Evolutionary conservation across 2,888 invertebrate species (phyloP).

Genomic region (Zhuqinia jingwanae): DNA sequence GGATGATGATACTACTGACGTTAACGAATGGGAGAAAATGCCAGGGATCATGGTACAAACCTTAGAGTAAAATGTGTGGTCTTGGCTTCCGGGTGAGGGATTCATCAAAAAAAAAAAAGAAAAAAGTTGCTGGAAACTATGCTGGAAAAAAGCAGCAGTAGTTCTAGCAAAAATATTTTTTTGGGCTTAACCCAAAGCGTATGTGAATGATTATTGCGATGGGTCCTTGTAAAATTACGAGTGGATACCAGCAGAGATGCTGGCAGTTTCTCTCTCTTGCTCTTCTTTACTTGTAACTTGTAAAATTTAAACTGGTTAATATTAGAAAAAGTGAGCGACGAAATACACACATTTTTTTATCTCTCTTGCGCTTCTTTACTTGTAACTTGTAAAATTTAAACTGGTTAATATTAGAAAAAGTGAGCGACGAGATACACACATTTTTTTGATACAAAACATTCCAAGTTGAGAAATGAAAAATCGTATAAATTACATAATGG

Average conservation of each 20-base stretch:
- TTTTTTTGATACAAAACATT: slow-evolving; percentile 14
- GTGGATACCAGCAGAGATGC: background rate
- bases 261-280: too few relatives aligned
- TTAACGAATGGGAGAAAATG: background rate
- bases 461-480: slow-evolving; percentile 21
- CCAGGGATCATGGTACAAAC: background rate
- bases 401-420: background rate
- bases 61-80: background rate
- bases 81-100: background rate
- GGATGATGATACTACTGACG: too few relatives aligned
- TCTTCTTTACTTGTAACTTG: too few relatives aligned
- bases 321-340: background rate
- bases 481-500: slow-evolving; percentile 52
- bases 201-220: background rate
- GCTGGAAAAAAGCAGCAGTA: background rate
- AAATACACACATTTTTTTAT: background rate
- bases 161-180: background rate
- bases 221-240: background rate
- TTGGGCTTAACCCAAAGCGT: background rate
- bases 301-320: slow-evolving; percentile 1
- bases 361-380: too few relatives aligned
- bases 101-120: background rate
- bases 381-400: background rate
- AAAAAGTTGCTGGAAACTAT: background rate
- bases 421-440: too few relatives aligned